Evolutionary conservation across 2,113 vertebrate genomes (phyloP).

Genomic region (Bostrychus sinensis): DNA sequence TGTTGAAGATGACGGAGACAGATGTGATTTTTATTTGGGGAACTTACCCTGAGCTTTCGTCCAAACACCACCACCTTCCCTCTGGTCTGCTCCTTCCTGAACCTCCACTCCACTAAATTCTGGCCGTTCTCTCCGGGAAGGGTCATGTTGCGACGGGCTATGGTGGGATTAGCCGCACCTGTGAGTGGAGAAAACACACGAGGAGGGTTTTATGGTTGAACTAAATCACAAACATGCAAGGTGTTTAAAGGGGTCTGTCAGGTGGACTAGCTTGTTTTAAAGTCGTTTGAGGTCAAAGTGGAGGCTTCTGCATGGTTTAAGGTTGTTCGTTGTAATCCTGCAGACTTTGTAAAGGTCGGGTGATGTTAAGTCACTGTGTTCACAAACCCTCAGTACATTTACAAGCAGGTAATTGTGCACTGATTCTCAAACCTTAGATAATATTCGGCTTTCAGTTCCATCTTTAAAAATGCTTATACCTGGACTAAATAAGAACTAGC

Average conservation of each 20-base stretch:
- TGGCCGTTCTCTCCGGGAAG: constrained; percentile 95
- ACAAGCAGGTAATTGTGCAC: too few species aligned
- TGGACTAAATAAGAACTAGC: too few species aligned
- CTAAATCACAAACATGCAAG: background rate
- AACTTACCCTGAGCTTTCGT: constrained; percentile 91
- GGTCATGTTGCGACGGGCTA: constrained; percentile 96
- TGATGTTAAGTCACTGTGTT: background rate
- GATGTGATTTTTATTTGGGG: background rate
- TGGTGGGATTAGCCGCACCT: constrained; percentile 93
- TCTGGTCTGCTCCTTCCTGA: constrained; percentile 93
- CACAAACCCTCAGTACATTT: too few species aligned
- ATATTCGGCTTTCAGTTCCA: too few species aligned
- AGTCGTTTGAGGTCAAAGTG: background rate
- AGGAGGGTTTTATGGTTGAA: background rate
- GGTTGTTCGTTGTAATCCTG: background rate
- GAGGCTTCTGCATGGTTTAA: background rate
- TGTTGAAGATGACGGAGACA: background rate
- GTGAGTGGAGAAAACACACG: background rate
- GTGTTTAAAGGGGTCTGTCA: background rate
- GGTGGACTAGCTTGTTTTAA: background rate
- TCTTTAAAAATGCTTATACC: too few species aligned
- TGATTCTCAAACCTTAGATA: too few species aligned
- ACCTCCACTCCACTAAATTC: constrained; percentile 97
- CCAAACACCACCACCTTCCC: constrained; percentile 96
- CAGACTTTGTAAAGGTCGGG: background rate